Conservation (phyloP, 2,797 vertebrate genomes). For the Meriones psammophilus region DNA sequence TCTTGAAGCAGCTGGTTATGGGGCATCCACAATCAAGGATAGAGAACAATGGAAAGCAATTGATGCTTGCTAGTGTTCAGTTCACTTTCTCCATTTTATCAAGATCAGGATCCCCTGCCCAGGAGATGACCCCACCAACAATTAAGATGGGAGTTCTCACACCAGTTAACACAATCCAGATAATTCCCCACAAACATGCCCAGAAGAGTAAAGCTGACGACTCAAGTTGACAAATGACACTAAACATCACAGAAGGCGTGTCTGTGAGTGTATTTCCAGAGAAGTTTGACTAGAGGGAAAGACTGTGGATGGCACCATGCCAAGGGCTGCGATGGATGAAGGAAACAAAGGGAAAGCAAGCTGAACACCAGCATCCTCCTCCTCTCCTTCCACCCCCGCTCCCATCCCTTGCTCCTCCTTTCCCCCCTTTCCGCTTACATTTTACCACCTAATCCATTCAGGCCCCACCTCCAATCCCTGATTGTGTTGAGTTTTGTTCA, state of each 20-base stretch:
- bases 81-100: not conserved
- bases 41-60: not conserved
- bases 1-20: not conserved
- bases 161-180: not conserved
- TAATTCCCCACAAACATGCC: not conserved
- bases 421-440: not conserved
- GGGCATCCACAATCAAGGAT: not conserved
- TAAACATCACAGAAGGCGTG: not conserved
- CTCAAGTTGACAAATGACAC: not conserved
- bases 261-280: not conserved
- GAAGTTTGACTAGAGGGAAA: not conserved
- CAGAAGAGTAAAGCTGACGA: not conserved
- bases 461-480: not conserved
- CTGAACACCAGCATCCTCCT: not conserved
- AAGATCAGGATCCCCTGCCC: not conserved
- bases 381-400: not conserved
- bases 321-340: not conserved
- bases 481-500: not conserved
- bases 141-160: not conserved
- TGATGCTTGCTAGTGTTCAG: not conserved
- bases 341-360: not conserved
- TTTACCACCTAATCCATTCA: not conserved
- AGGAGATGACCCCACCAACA: not conserved
- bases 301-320: not conserved
- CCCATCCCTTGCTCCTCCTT: not conserved